Conservation (phyloP, 2,797 vertebrate genomes). For the Agapornis canus region DNA sequence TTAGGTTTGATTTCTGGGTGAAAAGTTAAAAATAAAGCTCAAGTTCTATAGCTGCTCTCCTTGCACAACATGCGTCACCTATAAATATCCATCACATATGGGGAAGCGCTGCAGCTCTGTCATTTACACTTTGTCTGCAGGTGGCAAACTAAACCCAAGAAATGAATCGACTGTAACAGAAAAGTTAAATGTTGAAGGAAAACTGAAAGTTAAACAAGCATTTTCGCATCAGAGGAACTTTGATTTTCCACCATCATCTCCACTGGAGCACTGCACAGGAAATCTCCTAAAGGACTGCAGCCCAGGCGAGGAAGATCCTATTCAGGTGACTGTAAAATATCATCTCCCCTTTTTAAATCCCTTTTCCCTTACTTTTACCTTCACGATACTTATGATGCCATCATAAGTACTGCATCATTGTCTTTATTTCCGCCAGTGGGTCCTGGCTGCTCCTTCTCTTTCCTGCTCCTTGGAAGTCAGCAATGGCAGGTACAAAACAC, state of each 20-base stretch:
- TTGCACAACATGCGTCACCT: constrained; percentile 21
- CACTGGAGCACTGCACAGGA: neutral
- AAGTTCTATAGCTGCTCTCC: constrained; percentile 3
- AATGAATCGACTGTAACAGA: neutral
- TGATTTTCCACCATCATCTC: neutral
- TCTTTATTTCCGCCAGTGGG: neutral
- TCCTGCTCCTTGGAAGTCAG: neutral
- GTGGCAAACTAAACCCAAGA: constrained; percentile 59
- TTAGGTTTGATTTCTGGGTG: neutral
- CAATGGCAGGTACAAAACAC: neutral
- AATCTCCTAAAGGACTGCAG: neutral
- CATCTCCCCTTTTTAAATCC: neutral
- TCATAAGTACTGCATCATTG: neutral
- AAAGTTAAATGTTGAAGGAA: neutral
- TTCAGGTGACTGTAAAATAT: neutral
- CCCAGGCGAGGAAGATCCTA: neutral
- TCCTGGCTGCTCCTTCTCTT: neutral
- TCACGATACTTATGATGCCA: neutral
- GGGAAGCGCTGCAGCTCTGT: constrained; percentile 13
- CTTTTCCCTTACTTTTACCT: neutral
- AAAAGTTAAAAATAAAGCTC: constrained; percentile 31
- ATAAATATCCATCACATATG: neutral
- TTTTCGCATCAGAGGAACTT: neutral
- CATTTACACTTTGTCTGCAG: constrained; percentile 56
- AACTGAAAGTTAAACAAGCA: neutral